Conservation (phyloP, 2,888 invertebrate genomes). For the Platypus cylindrus region DNA sequence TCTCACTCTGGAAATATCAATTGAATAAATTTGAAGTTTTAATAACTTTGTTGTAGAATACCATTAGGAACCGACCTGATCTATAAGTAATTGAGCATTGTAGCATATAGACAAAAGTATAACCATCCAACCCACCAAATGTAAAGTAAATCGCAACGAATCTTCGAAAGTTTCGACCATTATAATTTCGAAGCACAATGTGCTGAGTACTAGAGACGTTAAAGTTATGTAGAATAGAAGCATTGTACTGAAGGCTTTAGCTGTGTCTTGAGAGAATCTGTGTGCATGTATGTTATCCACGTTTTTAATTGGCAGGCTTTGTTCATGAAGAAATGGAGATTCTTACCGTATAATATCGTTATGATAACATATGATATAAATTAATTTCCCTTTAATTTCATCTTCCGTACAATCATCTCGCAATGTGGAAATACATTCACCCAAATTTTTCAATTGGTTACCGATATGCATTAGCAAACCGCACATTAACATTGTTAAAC, state of each 20-base stretch:
- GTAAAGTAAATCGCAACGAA: conserved; percentile 21
- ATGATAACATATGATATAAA: conserved; percentile 18
- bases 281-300: background rate
- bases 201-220: conserved; percentile 24
- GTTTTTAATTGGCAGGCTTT: background rate
- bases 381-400: conserved; percentile 5
- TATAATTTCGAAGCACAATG: conserved; percentile 24
- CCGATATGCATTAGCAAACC: conserved; percentile 21
- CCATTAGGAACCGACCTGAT: conserved; percentile 16
- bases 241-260: conserved; percentile 21
- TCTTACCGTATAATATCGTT: conserved; percentile 22
- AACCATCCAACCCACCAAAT: conserved; percentile 24
- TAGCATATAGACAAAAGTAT: conserved; percentile 24
- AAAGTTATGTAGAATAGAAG: conserved; percentile 25
- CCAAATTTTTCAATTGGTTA: conserved; percentile 18
- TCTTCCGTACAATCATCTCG: conserved; percentile 3
- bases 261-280: conserved; percentile 13
- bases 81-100: conserved; percentile 24
- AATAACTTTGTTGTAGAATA: background rate
- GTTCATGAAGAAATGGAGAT: background rate
- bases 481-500: conserved; percentile 21
- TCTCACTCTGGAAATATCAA: conserved; percentile 11
- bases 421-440: conserved; percentile 7
- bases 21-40: background rate
- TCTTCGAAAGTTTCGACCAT: conserved; percentile 20